These are phyloP conservation scores for Hystrix brachyura DNA, from an alignment of 2,113 vertebrate genomes.

Conservation along the genomic window DNA sequence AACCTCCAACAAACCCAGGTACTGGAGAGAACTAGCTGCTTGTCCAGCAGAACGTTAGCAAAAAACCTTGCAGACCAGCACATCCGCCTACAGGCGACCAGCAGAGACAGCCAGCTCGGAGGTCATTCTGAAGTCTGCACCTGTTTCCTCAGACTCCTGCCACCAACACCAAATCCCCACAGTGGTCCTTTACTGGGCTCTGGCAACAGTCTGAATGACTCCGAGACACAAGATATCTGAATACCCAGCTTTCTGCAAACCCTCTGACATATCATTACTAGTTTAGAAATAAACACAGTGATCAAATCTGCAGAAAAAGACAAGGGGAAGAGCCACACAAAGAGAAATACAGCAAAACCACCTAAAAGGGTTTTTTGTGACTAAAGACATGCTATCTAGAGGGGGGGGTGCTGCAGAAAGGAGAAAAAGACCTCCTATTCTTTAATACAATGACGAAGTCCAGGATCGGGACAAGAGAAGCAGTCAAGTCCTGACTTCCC, in stretches of 20 bases:
- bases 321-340: background rate
- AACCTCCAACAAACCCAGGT: background rate
- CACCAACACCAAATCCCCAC: background rate
- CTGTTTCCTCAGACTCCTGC: background rate
- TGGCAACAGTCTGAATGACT: background rate
- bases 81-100: background rate
- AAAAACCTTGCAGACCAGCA: background rate
- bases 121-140: background rate
- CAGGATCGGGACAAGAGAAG: background rate
- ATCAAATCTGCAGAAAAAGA: slow-evolving; percentile 20
- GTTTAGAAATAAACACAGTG: slow-evolving; percentile 17
- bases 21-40: background rate
- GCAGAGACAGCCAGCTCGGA: background rate
- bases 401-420: background rate
- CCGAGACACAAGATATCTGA: background rate
- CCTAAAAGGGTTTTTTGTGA: background rate
- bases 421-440: background rate
- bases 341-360: background rate
- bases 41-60: background rate
- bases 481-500: background rate
- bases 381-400: background rate
- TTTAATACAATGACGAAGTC: background rate
- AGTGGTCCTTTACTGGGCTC: background rate
- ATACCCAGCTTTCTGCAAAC: slow-evolving; percentile 15
- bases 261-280: background rate